Evolutionary conservation across 2,113 vertebrate species (phyloP).

Genomic region (Indicator indicator): DNA sequence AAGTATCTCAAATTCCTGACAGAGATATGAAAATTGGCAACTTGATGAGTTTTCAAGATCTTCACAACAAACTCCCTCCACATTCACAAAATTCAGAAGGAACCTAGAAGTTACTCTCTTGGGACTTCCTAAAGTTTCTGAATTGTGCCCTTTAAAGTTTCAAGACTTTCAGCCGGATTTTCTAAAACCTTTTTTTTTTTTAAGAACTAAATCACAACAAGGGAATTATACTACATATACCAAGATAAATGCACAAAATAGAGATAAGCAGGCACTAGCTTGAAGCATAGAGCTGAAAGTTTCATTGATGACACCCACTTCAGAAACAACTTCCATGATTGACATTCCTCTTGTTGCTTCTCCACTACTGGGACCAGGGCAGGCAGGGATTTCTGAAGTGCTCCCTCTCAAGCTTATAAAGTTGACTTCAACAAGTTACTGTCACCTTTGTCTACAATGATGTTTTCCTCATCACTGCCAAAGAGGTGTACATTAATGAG

Average conservation of each 20-base stretch:
- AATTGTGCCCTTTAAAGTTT: neutral
- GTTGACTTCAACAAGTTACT: neutral
- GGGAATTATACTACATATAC: neutral
- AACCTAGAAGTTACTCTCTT: neutral
- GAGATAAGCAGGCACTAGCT: neutral
- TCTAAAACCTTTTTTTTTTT: neutral
- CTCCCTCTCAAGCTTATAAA: neutral
- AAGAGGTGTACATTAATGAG: neutral
- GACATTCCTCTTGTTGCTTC: neutral
- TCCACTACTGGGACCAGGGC: neutral
- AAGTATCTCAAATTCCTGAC: neutral
- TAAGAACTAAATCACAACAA: neutral
- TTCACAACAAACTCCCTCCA: neutral
- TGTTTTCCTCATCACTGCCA: neutral
- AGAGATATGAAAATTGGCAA: neutral
- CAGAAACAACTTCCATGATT: neutral
- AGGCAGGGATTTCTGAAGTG: neutral
- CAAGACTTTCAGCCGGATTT: neutral
- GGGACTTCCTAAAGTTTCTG: neutral
- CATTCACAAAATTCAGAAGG: neutral
- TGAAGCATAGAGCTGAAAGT: neutral
- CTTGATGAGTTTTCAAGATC: neutral
- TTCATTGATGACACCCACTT: accelerated
- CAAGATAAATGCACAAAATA: neutral
- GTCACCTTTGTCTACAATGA: neutral